These are phyloP conservation scores for Heliconius congener DNA, from an alignment of 1,140 invertebrate genomes.

Conservation along the genomic window DNA sequence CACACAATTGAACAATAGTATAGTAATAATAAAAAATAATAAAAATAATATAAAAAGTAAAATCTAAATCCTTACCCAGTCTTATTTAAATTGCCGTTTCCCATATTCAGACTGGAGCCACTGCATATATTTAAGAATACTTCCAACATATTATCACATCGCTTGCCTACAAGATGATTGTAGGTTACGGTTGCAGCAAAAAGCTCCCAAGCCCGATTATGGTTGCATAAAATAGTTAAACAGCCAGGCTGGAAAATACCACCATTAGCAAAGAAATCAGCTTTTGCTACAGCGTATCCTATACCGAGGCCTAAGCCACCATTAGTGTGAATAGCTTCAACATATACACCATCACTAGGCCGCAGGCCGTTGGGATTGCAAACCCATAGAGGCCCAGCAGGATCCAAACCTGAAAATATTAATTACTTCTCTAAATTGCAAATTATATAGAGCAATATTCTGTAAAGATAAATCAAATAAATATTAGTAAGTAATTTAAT, in stretches of 20 bases:
- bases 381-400: slow-evolving; percentile 65
- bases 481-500: no score
- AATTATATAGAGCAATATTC: no score
- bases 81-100: slow-evolving; percentile 49
- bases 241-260: slow-evolving; percentile 81
- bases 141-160: slow-evolving; percentile 46
- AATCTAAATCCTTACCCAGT: neutral
- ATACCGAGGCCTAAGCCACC: slow-evolving; percentile 83
- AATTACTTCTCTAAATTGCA: no score
- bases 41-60: no score
- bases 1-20: no score
- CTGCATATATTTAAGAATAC: slow-evolving; percentile 49
- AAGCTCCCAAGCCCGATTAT: slow-evolving; percentile 83
- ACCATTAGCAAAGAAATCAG: slow-evolving; percentile 92
- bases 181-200: slow-evolving; percentile 77
- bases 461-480: no score
- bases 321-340: slow-evolving; percentile 89
- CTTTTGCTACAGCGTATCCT: slow-evolving; percentile 80
- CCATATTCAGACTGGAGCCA: slow-evolving; percentile 48
- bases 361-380: slow-evolving; percentile 76
- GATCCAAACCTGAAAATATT: slow-evolving; percentile 23
- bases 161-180: slow-evolving; percentile 51
- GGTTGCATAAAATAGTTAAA: slow-evolving; percentile 82
- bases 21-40: no score
- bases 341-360: slow-evolving; percentile 81